Conservation (phyloP, 2,888 invertebrate genomes). For the Coecobrya sp. region DNA sequence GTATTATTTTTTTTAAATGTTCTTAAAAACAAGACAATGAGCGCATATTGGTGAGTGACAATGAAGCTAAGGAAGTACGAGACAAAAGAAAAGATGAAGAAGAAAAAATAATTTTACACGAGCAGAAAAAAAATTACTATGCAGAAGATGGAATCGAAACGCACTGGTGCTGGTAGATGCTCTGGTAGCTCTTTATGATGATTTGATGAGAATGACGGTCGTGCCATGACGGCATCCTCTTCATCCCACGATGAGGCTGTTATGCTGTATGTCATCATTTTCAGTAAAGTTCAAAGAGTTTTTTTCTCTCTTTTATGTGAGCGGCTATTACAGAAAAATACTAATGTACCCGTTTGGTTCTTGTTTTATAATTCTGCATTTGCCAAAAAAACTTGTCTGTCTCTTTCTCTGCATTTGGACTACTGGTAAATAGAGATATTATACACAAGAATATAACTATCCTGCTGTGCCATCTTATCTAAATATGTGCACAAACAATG, state of each 20-base stretch:
- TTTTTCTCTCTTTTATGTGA: conserved; percentile 4
- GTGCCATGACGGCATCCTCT: background rate
- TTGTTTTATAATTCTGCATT: background rate
- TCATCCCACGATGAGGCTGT: conserved; percentile 4
- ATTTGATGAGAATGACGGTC: background rate
- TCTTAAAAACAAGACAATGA: background rate
- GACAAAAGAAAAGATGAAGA: background rate
- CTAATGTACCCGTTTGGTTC: background rate
- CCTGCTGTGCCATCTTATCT: background rate
- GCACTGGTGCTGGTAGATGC: background rate
- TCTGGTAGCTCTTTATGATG: background rate
- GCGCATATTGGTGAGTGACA: background rate
- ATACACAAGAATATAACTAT: background rate
- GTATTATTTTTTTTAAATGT: background rate
- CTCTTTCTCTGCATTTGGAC: background rate
- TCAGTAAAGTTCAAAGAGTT: conserved; percentile 60
- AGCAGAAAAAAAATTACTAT: background rate
- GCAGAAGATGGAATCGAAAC: background rate
- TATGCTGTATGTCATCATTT: conserved; percentile 27
- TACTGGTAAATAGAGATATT: background rate
- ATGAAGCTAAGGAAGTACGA: background rate
- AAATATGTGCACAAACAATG: background rate
- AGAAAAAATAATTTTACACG: background rate
- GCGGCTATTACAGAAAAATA: background rate
- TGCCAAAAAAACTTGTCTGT: background rate